These are phyloP conservation scores for Bellardia bayeri DNA, from an alignment of 2,888 invertebrate genomes.

Conservation along the genomic window DNA sequence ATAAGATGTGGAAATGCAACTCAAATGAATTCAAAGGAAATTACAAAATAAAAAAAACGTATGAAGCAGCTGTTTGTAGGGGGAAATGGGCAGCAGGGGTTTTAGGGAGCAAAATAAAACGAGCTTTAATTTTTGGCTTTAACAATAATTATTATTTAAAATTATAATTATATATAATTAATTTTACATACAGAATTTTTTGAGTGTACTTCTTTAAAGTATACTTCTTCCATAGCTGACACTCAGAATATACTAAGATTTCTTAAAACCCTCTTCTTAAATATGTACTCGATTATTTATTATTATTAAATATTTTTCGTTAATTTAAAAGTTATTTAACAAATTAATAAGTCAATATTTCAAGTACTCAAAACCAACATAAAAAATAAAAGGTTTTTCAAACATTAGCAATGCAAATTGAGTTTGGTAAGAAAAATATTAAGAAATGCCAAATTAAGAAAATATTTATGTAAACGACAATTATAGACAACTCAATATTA, in stretches of 20 bases:
- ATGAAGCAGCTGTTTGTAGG: constrained; percentile 30
- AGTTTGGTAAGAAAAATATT: constrained; percentile 10
- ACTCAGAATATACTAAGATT: too few species aligned
- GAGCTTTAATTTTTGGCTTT: neutral
- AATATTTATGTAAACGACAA: constrained; percentile 63
- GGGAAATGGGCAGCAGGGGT: neutral
- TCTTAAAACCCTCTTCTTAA: too few species aligned
- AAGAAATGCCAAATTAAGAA: constrained; percentile 61
- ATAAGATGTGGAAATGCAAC: constrained; percentile 61
- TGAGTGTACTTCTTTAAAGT: too few species aligned
- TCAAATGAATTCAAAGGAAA: constrained; percentile 60
- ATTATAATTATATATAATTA: too few species aligned
- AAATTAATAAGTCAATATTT: constrained; percentile 69
- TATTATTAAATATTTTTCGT: constrained; percentile 1
- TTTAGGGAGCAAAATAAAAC: neutral
- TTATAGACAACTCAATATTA: constrained; percentile 59
- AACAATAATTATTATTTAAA: neutral
- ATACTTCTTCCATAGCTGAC: too few species aligned
- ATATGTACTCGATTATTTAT: constrained; percentile 3
- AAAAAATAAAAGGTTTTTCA: neutral
- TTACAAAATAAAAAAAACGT: neutral
- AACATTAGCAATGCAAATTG: constrained; percentile 70
- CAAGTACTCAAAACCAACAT: neutral
- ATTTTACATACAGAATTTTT: too few species aligned
- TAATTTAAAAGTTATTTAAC: constrained; percentile 56